phyloP scores from a whole-genome alignment of 2,888 invertebrate species.

The Nymphalis polychloros region DNA sequence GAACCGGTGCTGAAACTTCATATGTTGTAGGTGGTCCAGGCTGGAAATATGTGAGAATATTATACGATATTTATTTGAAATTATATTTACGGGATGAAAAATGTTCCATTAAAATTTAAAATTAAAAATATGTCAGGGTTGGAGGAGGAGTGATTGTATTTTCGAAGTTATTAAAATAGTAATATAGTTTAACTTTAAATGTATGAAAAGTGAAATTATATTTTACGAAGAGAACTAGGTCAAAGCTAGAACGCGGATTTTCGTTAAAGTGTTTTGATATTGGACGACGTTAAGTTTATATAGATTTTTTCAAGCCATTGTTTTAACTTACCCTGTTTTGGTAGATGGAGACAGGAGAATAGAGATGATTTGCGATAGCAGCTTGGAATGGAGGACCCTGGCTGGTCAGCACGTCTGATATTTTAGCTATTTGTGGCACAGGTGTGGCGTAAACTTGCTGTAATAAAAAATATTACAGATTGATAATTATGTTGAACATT shows the following conservation, averaged over 20 bases:
- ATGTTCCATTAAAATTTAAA: too few species aligned
- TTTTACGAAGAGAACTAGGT: too few species aligned
- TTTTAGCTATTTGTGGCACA: conserved; percentile 57
- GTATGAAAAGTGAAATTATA: too few species aligned
- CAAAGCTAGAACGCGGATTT: neutral
- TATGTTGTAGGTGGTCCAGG: conserved; percentile 58
- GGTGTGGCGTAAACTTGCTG: conserved; percentile 54
- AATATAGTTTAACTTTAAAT: too few species aligned
- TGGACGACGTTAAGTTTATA: neutral
- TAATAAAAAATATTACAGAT: conserved; percentile 9
- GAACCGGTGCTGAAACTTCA: conserved; percentile 63
- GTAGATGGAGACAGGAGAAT: conserved; percentile 64
- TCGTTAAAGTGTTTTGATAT: too few species aligned
- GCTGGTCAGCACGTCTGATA: conserved; percentile 68
- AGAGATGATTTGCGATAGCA: conserved; percentile 66
- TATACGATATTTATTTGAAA: too few species aligned
- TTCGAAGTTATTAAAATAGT: too few species aligned
- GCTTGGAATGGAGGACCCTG: conserved; percentile 60
- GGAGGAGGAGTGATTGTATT: too few species aligned
- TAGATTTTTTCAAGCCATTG: neutral
- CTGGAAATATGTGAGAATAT: conserved; percentile 47
- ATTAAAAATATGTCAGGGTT: too few species aligned
- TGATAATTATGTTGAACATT: too few species aligned
- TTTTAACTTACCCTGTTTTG: conserved; percentile 57
- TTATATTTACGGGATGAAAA: too few species aligned